These are phyloP conservation scores for Sinocyclocheilus anophthalmus DNA, from an alignment of 2,113 vertebrate genomes.

Conservation along the genomic window DNA sequence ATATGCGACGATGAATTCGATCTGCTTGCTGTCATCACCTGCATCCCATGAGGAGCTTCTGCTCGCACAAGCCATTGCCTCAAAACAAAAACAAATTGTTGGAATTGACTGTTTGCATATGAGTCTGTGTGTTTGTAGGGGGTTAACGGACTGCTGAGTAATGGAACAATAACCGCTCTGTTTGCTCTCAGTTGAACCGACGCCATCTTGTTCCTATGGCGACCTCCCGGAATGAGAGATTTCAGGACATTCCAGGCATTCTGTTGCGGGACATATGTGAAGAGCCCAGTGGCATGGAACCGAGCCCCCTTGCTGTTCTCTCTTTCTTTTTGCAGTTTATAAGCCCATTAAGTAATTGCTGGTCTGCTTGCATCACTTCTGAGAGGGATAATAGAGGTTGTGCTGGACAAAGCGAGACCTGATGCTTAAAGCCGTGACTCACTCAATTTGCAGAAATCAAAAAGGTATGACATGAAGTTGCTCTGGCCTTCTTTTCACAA, in stretches of 20 bases:
- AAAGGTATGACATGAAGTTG: background rate
- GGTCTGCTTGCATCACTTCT: conserved; percentile 19
- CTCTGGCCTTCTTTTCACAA: background rate
- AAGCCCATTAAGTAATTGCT: conserved; percentile 49
- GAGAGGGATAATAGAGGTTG: conserved; percentile 9
- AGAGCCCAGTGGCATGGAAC: conserved; percentile 40
- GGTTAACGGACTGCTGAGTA: conserved; percentile 56
- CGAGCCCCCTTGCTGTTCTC: background rate
- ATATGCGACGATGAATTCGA: conserved; percentile 24
- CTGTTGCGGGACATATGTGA: conserved; percentile 53
- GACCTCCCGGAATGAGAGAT: conserved; percentile 61
- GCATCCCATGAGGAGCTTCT: conserved; percentile 18
- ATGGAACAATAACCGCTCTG: conserved; percentile 69
- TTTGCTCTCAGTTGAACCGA: conserved; percentile 58
- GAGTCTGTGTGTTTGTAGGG: conserved; percentile 55
- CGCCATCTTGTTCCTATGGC: conserved; percentile 58
- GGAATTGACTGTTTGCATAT: conserved; percentile 49
- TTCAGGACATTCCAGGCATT: conserved; percentile 67
- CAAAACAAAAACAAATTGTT: conserved; percentile 62
- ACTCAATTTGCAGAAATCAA: background rate
- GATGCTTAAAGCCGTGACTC: background rate
- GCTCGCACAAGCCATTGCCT: conserved; percentile 38
- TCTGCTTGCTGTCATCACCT: conserved; percentile 32
- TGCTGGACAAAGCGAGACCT: background rate
- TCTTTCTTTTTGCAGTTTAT: conserved; percentile 17